These are phyloP conservation scores for Philotrypesis tridentata DNA, from an alignment of 1,140 invertebrate genomes.

Conservation along the genomic window DNA sequence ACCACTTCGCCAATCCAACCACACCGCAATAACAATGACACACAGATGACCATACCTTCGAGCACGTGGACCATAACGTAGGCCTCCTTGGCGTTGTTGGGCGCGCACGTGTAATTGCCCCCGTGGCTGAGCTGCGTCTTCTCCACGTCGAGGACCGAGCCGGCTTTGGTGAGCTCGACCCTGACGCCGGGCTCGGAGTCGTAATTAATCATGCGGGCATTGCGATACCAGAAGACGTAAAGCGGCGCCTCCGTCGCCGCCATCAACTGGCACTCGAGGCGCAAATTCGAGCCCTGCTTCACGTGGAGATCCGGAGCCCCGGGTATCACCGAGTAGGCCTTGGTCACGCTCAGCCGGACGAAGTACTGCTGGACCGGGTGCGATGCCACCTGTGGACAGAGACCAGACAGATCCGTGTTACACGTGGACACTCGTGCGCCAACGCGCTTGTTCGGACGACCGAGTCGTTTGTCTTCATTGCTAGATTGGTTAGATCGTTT, in stretches of 20 bases:
- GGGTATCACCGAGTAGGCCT: conserved; percentile 83
- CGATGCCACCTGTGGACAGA: conserved; percentile 62
- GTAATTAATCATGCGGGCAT: conserved; percentile 84
- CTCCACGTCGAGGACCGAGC: conserved; percentile 75
- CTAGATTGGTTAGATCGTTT: background rate
- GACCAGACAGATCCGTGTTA: background rate
- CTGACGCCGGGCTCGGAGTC: conserved; percentile 76
- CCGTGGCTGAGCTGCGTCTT: conserved; percentile 76
- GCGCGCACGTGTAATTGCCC: conserved; percentile 82
- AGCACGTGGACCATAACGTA: conserved; percentile 82
- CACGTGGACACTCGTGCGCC: background rate
- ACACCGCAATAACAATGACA: background rate
- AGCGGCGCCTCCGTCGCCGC: conserved; percentile 83
- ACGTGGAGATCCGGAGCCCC: conserved; percentile 85
- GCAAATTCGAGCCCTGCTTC: conserved; percentile 82
- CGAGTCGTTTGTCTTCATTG: conserved; percentile 14
- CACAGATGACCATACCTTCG: conserved; percentile 73
- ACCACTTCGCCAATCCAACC: too few relatives aligned
- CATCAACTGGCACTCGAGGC: conserved; percentile 81
- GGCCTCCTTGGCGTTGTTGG: conserved; percentile 80
- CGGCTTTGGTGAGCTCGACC: conserved; percentile 70
- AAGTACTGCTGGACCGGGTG: conserved; percentile 69
- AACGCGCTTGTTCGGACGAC: background rate
- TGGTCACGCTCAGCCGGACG: conserved; percentile 71
- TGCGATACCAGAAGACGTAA: conserved; percentile 89